Evolutionary conservation across 1,140 invertebrate genomes (phyloP), one percentile per base, ranked within the genome.

Genomic region (Diuraphis noxia): DNA sequence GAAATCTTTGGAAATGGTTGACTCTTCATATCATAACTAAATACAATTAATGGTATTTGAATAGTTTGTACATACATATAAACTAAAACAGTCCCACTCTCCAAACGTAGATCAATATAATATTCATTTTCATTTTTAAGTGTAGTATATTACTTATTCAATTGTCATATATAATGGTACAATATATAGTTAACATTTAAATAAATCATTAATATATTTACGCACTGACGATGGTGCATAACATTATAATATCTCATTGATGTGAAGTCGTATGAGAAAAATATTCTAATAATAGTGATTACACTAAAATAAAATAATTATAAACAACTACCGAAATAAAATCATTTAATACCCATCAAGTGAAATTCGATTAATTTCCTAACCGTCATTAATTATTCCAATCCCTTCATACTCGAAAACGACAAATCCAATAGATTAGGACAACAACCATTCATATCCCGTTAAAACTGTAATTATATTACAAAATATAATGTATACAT

Each of bases 341-440:
- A 46, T n/a, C 6, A n/a, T 85, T 85, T 85, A n/a, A 85, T 85
- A 85, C 41, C 41, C 41, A 85, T 85, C 82, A 85, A 85, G 25
- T 46, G 82, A 85, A 85, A 43, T 85, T 46, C 82, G 82, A 85
- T 85, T 85, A 85, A 85, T 85, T 85, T 85, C 41, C 82, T 85
- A 85, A 46, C 82, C 13, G 41, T 85, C 10, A 85, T 85, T 85
- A 85, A 85, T n/a, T 43, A 85, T 85, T 43, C 40, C 30, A 85
- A 85, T 43, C 82, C 82, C 40, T 43, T 43, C 23, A 85, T 85
- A 46, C 41, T 34, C 30, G 30, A 46, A n/a, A 85, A 85, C 36
- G n/a, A 43, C 30, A 85, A 85, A 85, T 46, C 82, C 82, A 85
- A 34, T n/a, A 38, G 40, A 85, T 85, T 85, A 85, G 8, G 17